These are phyloP conservation scores for Syndactyla subalaris DNA, from an alignment of 2,797 vertebrate genomes.

Conservation along the genomic window DNA sequence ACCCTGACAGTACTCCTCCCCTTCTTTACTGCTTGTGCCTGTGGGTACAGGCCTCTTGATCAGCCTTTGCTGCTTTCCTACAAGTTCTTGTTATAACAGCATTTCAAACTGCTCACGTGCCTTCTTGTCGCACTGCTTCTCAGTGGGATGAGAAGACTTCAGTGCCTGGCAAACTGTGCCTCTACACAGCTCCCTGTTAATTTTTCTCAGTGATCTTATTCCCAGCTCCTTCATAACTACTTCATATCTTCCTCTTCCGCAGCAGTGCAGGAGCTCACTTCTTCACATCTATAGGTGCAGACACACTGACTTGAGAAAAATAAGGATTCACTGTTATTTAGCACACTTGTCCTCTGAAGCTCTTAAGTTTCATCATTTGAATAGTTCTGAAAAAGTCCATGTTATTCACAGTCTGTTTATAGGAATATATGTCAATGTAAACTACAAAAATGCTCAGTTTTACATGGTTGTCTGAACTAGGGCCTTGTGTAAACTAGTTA, in stretches of 20 bases:
- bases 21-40: not conserved
- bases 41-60: not conserved
- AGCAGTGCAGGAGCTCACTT: not conserved
- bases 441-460: not conserved
- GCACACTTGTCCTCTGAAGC: not conserved
- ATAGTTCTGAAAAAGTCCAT: not conserved
- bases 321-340: not conserved
- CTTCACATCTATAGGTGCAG: not conserved
- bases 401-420: not conserved
- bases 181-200: not conserved
- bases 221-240: not conserved
- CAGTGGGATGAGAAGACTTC: not conserved
- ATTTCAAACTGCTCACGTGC: not conserved
- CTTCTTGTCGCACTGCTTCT: not conserved
- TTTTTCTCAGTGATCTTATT: not conserved
- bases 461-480: not conserved
- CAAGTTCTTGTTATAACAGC: not conserved
- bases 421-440: not conserved
- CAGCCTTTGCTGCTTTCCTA: not conserved
- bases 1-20: not conserved
- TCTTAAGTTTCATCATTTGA: not conserved
- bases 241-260: not conserved
- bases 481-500: not conserved
- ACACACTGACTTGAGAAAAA: not conserved
- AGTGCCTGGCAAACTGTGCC: not conserved